Evolutionary conservation across 30 jellyfish, hydroid and myxozoan genomes (phyloP).

Genomic region (Chironex yamaguchii): DNA sequence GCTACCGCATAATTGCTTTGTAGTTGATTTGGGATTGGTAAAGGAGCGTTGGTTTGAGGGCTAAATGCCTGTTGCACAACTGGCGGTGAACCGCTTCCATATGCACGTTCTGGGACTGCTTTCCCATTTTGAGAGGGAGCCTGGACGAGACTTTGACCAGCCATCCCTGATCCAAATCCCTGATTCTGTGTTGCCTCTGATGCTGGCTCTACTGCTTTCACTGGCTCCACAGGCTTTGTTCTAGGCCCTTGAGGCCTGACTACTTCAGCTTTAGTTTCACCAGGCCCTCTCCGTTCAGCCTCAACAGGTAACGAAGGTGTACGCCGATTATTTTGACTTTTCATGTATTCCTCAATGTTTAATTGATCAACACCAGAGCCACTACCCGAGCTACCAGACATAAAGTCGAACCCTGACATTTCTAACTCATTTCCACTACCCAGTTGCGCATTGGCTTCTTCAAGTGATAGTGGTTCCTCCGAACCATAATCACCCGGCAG

Average conservation of each 20-base stretch:
- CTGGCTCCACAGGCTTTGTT: not conserved
- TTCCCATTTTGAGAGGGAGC: not conserved
- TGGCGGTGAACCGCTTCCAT: not conserved
- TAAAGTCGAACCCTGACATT: slow-evolving; percentile 42
- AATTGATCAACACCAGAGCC: slow-evolving; percentile 64
- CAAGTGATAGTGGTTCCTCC: slow-evolving; percentile 72
- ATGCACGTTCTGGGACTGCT: no score
- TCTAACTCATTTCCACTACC: slow-evolving; percentile 68
- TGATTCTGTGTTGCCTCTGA: not conserved
- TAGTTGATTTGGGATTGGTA: not conserved
- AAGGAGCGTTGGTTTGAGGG: not conserved
- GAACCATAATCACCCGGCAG: slow-evolving; percentile 91
- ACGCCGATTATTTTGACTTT: not conserved
- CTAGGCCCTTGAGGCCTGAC: not conserved
- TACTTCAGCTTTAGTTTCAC: not conserved
- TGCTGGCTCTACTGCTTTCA: not conserved
- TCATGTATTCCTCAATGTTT: not conserved
- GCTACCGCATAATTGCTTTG: not conserved
- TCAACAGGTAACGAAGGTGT: not conserved
- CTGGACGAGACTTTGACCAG: not conserved
- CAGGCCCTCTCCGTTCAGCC: not conserved
- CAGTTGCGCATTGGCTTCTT: slow-evolving; percentile 51
- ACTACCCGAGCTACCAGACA: slow-evolving; percentile 79
- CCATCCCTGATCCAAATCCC: not conserved
- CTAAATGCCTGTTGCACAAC: not conserved